Evolutionary conservation across 2,888 invertebrate genomes (phyloP), one percentile per base, ranked within the genome.

Genomic region (Cordilura impudica): DNA sequence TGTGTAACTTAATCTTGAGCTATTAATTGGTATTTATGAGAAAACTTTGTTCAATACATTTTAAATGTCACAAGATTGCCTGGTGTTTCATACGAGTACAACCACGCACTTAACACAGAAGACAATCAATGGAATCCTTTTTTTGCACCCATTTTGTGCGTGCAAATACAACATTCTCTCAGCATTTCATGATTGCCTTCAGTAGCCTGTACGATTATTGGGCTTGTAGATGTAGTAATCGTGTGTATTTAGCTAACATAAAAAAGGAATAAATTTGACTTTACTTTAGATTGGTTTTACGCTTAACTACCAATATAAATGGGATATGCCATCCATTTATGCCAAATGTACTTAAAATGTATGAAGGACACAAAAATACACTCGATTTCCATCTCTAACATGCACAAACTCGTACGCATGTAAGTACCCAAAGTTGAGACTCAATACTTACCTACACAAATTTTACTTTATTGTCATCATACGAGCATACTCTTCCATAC

Each of bases 271-370:
- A 70, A 70, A 70, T 70, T 60, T 74, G 43, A 66, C 70, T 70
- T 72, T 45, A 67, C 49, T 63, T 73, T 49, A 66, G 69, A 74
- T 78, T 74, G 78, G 71, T 72, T 75, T 78, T 60, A 70, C 53
- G 63, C 63, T 65, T 78, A 72, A 78, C 70, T 66, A 61, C 74
- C 54, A 74, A 75, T 51, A 61, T 58, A 61, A 65, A 65, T 63
- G 71, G 61, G 26, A 66, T 61, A 63, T 70, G 60, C 53, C 53
- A 65, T 51, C 63, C 53, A 70, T 65, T 58, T 66, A 63, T 29
- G 63, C 29, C 26, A 45, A 63, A 69, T 63, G 69, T 69, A 47
- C 58, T 69, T 58, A 35, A 8, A 31, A 74, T 1, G 35, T 39
- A 39, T n/a, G 35, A 35, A 61, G 54, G n/a, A 60, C 53, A 39